Percentiles rank a stretch among this genome's conserved stretches.
Conservation (phyloP, 2,113 vertebrate species). For the Psittacula cyanocephala region DNA sequence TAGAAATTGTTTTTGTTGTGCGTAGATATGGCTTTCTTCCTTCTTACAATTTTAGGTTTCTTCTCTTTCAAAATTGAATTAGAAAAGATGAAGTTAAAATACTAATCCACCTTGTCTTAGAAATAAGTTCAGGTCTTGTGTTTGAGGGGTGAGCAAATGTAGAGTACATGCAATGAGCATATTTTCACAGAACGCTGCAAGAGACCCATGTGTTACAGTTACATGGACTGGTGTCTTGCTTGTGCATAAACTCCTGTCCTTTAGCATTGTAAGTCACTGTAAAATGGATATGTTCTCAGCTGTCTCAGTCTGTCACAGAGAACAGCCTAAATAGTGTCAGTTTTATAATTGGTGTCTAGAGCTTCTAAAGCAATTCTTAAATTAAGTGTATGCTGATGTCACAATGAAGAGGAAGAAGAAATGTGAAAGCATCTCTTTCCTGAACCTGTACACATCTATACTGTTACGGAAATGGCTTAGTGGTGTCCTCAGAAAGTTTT, state of each 20-base stretch:
- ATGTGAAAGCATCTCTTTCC: background rate
- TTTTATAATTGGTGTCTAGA: background rate
- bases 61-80: background rate
- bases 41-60: background rate
- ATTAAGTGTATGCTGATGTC: background rate
- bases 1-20: fast-evolving
- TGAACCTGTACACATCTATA: background rate
- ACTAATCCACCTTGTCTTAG: background rate
- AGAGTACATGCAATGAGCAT: fast-evolving
- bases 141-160: background rate
- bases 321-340: background rate
- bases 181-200: background rate
- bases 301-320: background rate
- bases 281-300: background rate
- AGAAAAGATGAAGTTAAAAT: background rate
- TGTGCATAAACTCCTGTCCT: background rate
- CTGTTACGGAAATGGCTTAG: background rate
- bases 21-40: background rate
- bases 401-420: background rate
- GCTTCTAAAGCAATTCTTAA: background rate
- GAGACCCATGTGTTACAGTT: background rate
- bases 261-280: background rate
- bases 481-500: background rate
- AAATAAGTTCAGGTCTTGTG: background rate
- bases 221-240: background rate